Percentiles rank a stretch among this genome's conserved stretches.
These are phyloP conservation scores for Rafetus swinhoei DNA, from an alignment of 2,113 vertebrate species.

Conservation along the genomic window DNA sequence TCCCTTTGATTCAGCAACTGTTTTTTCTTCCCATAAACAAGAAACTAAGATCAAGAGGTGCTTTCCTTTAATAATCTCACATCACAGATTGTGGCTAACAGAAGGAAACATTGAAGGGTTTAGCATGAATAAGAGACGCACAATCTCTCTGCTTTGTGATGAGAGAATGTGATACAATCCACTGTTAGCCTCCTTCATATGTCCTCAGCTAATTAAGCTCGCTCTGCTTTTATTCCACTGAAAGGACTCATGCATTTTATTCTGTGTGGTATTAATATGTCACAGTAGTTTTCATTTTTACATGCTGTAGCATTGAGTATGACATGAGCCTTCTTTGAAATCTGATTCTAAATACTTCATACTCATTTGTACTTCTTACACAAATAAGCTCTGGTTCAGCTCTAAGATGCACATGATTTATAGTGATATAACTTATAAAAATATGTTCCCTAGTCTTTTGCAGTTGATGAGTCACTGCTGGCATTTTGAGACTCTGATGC, in stretches of 20 bases:
- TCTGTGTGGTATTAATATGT: not conserved
- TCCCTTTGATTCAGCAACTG: slow-evolving; percentile 50
- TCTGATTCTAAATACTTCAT: not conserved
- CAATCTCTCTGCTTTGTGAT: not conserved
- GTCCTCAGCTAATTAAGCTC: slow-evolving; percentile 20
- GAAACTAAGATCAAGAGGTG: slow-evolving; percentile 45
- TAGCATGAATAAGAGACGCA: slow-evolving; percentile 35
- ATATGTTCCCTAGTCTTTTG: accelerated
- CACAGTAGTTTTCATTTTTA: not conserved
- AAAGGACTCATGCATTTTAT: not conserved
- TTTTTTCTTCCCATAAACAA: slow-evolving; percentile 10
- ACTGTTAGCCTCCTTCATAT: not conserved
- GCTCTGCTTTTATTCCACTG: not conserved
- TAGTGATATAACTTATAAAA: not conserved
- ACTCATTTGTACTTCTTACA: not conserved
- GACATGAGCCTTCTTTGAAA: not conserved
- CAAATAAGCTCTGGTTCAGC: not conserved
- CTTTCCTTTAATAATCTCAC: slow-evolving; percentile 49
- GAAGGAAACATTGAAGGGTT: slow-evolving; percentile 26
- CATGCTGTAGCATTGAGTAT: not conserved
- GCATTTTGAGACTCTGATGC: no score
- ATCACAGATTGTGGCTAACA: slow-evolving; percentile 48
- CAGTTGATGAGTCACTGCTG: accelerated
- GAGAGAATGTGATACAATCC: slow-evolving; percentile 3
- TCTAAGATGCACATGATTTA: not conserved